phyloP scores from a whole-genome alignment of 2,888 invertebrate genomes.

The Nymphalis urticae region DNA sequence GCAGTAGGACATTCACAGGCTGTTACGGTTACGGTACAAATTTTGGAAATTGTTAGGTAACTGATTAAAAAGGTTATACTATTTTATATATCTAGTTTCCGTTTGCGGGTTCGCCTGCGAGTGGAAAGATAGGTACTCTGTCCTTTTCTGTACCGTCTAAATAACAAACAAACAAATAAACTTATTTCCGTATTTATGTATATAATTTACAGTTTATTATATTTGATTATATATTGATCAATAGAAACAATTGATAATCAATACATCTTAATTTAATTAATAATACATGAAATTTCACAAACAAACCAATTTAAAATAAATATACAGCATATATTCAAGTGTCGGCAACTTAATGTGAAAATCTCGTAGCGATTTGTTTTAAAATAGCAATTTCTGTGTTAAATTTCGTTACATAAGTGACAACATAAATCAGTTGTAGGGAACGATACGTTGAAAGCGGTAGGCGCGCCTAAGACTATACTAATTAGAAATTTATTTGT shows the following conservation, averaged over 20 bases:
- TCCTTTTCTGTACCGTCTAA: too few relatives aligned
- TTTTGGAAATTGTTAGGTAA: too few relatives aligned
- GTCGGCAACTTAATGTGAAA: conserved; percentile 18
- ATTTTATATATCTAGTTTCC: too few relatives aligned
- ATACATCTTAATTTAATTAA: neutral
- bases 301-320: conserved; percentile 27
- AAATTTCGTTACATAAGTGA: conserved; percentile 38
- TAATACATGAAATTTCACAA: conserved; percentile 17
- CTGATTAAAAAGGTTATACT: too few relatives aligned
- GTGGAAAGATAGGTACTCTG: too few relatives aligned
- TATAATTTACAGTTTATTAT: too few relatives aligned
- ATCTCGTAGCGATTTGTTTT: conserved; percentile 32
- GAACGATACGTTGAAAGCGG: conserved; percentile 30
- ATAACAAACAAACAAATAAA: too few relatives aligned
- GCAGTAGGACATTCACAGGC: too few relatives aligned
- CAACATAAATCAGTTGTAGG: conserved; percentile 40
- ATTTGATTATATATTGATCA: too few relatives aligned
- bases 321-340: conserved; percentile 25
- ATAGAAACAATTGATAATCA: neutral
- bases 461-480: conserved; percentile 56
- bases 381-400: conserved; percentile 30
- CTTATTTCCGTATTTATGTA: neutral
- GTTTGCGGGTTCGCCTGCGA: too few relatives aligned
- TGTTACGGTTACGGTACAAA: too few relatives aligned
- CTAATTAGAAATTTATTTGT: conserved; percentile 47